A percentile compares a stretch with the other conserved stretches of the same genome.
phyloP scores from a whole-genome alignment of 2,113 vertebrate genomes.

The Saccopteryx leptura region DNA sequence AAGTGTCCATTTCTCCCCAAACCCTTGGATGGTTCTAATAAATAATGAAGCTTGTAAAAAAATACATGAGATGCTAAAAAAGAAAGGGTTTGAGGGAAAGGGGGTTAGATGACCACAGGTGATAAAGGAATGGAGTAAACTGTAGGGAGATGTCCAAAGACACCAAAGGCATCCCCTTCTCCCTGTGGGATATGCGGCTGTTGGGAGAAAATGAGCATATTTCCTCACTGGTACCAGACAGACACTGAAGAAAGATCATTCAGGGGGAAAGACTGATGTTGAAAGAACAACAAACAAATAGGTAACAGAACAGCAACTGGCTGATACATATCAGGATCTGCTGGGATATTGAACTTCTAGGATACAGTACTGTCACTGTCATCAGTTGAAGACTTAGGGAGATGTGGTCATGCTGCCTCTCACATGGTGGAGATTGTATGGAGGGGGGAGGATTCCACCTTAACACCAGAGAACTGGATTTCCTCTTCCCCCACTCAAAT shows the following conservation, averaged over 20 bases:
- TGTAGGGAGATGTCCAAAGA: fast-evolving
- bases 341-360: background rate
- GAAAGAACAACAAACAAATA: background rate
- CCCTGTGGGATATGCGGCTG: background rate
- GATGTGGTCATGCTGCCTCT: background rate
- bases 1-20: background rate
- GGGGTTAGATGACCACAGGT: background rate
- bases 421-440: fast-evolving
- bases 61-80: background rate
- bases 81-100: background rate
- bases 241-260: background rate
- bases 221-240: background rate
- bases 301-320: background rate
- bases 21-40: background rate
- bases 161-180: background rate
- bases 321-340: background rate
- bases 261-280: background rate
- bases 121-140: background rate
- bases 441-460: too few species aligned
- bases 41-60: background rate
- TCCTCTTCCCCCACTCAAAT: background rate
- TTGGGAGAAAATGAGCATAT: background rate
- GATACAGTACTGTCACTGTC: background rate
- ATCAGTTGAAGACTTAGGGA: background rate
- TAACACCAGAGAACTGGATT: background rate